Evolutionary conservation across 2,888 invertebrate genomes (phyloP).

Genomic region (Eilema caniola): DNA sequence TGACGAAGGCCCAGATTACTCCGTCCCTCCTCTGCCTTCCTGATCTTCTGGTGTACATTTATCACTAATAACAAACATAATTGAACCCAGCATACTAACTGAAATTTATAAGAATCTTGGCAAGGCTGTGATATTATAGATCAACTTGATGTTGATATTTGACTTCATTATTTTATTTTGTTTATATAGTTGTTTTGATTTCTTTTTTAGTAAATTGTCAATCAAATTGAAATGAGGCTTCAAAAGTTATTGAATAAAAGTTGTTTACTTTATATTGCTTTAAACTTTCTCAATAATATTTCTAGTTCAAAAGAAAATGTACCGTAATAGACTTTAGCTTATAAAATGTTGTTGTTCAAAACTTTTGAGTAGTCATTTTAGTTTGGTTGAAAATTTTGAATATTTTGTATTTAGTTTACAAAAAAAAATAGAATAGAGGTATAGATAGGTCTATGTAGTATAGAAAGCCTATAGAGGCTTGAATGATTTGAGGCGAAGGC

Average conservation of each 20-base stretch:
- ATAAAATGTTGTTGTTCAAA: too few relatives aligned
- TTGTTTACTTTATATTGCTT: background rate
- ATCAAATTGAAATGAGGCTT: too few relatives aligned
- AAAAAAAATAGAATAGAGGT: background rate
- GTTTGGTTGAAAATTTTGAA: background rate
- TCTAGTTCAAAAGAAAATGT: background rate
- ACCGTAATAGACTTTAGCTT: background rate
- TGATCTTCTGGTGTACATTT: conserved; percentile 33
- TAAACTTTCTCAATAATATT: background rate
- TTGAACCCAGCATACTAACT: conserved; percentile 9
- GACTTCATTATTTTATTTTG: too few relatives aligned
- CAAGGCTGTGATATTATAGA: background rate
- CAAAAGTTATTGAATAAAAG: too few relatives aligned
- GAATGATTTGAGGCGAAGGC: background rate
- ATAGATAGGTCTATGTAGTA: too few relatives aligned
- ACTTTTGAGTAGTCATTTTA: background rate
- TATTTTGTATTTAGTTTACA: background rate
- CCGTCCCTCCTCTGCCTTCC: conserved; percentile 25
- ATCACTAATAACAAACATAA: conserved; percentile 34
- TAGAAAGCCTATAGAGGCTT: background rate
- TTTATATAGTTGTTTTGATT: too few relatives aligned
- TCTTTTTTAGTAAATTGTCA: too few relatives aligned
- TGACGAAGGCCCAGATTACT: conserved; percentile 50
- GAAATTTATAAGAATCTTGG: background rate
- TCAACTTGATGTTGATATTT: background rate